Conservation (phyloP, 2,113 vertebrate species). For the Cochlearius cochlearius region DNA sequence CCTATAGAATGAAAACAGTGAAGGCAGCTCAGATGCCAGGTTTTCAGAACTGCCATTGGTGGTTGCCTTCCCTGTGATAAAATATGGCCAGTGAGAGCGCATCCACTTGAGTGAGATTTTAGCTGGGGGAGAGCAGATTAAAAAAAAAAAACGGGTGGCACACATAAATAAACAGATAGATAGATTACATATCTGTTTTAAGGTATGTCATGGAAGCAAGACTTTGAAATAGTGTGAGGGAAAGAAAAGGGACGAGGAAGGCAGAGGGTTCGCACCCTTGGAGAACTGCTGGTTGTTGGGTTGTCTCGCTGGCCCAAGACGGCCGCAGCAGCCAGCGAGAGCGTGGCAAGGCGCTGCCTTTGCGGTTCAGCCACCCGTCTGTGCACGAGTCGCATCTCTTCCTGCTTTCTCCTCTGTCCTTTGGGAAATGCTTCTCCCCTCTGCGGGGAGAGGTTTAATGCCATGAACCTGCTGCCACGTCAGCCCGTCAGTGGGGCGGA, state of each 20-base stretch:
- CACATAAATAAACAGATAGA: background rate
- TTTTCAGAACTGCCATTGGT: background rate
- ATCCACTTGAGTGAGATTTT: background rate
- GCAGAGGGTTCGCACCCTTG: background rate
- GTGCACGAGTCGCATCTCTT: background rate
- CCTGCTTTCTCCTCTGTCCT: background rate
- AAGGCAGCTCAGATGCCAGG: background rate
- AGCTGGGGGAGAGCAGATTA: background rate
- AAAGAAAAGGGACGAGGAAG: background rate
- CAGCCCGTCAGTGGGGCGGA: background rate
- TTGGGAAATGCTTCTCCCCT: background rate
- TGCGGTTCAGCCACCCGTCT: background rate
- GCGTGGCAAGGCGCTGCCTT: rapidly evolving
- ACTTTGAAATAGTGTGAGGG: background rate
- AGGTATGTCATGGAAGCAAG: background rate
- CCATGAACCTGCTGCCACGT: background rate
- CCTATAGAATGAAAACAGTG: background rate
- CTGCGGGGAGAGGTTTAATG: background rate
- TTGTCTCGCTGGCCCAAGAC: background rate
- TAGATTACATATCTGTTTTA: background rate
- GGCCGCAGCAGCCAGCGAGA: background rate
- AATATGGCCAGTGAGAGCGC: background rate
- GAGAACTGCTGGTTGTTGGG: background rate
- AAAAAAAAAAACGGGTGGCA: background rate
- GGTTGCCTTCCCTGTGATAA: background rate